Conservation (phyloP, 2,888 invertebrate species). For the Cosmia trapezina region DNA sequence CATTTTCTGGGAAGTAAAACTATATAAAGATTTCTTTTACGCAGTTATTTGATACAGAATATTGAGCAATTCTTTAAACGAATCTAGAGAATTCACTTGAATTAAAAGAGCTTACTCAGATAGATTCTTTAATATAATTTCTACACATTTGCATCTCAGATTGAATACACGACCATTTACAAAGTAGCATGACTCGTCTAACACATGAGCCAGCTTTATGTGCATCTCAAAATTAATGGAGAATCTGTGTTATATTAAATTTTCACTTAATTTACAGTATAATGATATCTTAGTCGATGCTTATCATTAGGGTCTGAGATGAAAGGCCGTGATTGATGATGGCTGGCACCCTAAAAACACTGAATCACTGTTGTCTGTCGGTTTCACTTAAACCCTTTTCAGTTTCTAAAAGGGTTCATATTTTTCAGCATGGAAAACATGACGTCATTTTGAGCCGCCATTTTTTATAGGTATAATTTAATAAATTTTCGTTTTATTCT, state of each 20-base stretch:
- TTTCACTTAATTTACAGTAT: constrained; percentile 66
- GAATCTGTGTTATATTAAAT: constrained; percentile 49
- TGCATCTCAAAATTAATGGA: constrained; percentile 53
- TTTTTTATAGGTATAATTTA: constrained; percentile 46
- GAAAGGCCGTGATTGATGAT: constrained; percentile 77
- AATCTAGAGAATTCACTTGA: not conserved
- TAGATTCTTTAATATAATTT: not conserved
- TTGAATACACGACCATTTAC: not conserved
- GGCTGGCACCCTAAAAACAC: constrained; percentile 68
- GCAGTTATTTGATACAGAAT: not conserved
- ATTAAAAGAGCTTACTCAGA: not conserved
- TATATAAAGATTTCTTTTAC: constrained; percentile 8
- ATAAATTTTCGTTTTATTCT: constrained; percentile 50
- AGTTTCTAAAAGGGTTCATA: constrained; percentile 66
- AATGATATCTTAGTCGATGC: constrained; percentile 69
- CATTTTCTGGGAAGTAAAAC: not conserved
- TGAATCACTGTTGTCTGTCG: constrained; percentile 79
- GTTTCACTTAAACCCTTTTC: constrained; percentile 74
- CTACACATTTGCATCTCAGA: not conserved
- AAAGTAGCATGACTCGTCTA: constrained; percentile 19
- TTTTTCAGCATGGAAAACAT: constrained; percentile 63
- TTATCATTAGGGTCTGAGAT: constrained; percentile 71
- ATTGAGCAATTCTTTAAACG: not conserved
- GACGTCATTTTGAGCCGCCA: constrained; percentile 53
- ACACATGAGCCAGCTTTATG: constrained; percentile 30